These are phyloP conservation scores for Sesia bembeciformis DNA, from an alignment of 2,888 invertebrate species.

Conservation along the genomic window DNA sequence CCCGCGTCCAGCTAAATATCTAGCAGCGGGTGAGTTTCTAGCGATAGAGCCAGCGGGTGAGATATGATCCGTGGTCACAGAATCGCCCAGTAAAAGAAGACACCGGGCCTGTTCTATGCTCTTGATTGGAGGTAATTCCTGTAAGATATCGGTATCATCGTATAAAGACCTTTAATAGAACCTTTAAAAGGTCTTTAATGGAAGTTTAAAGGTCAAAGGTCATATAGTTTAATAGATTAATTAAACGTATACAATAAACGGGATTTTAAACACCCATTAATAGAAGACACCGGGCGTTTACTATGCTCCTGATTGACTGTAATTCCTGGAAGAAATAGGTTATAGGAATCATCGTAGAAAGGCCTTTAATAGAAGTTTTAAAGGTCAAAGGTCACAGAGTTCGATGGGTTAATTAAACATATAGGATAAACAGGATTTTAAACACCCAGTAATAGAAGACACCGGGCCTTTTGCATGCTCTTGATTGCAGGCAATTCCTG, in stretches of 20 bases:
- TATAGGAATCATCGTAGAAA: no score
- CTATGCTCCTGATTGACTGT: no score
- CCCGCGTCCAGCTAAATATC: constrained; percentile 84
- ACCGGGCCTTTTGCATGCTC: constrained; percentile 82
- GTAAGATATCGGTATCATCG: background rate
- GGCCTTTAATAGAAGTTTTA: no score
- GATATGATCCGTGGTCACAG: constrained; percentile 99
- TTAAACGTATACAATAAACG: no score
- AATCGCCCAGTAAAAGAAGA: constrained; percentile 92
- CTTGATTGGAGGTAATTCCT: constrained; percentile 76
- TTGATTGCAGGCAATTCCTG: constrained; percentile 76
- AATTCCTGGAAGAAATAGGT: no score
- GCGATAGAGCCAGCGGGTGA: constrained; percentile 99
- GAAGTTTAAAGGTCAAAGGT: no score
- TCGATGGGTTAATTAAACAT: no score
- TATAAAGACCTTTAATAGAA: no score
- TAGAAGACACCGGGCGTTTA: constrained; percentile 79
- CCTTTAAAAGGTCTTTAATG: no score
- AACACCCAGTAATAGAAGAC: constrained; percentile 91
- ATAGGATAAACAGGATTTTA: no score
- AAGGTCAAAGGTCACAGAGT: no score
- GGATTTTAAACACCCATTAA: constrained; percentile 85
- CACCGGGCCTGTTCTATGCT: constrained; percentile 84
- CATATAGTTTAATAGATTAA: no score
- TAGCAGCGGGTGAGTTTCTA: constrained; percentile 92